Base-by-base conservation (phyloP, 2,888 invertebrate genomes). In the Eumacrocentrus americanus region DNA sequence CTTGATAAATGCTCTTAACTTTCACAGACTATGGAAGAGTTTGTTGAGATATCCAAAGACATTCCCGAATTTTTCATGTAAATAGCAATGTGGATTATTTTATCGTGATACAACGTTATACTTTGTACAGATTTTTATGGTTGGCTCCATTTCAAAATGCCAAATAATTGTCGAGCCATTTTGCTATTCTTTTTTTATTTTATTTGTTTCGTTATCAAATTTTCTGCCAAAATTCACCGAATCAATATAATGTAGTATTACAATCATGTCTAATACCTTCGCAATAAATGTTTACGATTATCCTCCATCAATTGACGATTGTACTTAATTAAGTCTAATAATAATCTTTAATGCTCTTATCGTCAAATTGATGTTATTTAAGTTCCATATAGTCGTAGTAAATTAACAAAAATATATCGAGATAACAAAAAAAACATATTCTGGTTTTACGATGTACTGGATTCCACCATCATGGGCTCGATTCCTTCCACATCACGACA, bases 401-500 rank as follows among this genome's bases (percentile, higher is more conserved):
- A 47, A 46, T 53, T 40, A 60, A 58, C 12, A 40, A 35, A 20
- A 44, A 34, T 48, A 47, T 16, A 18, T 16, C 23, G 29, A 29
- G 46, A 56, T 29, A 18, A 42, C 46, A 51, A 22, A 56, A 35
- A 25, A 22, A 44, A 48, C 11, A 44, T 16, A 5, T 25, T n/a
- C n/a, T n/a, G n/a, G n/a, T n/a, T 55, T 70, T 58, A 71, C 47
- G 12, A 50, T 54, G 58, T 29, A 73, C 76, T 74, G 18, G 73
- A 68, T 68, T 75, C 75, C 58, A 60, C 29, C 7, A 29, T 42
- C 58, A 50, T 67, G 16, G 80, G 75, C 62, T 78, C 78, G 5
- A 64, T 62, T 6, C 83, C 80, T 83, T 90, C 90, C 56, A 85
- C 71, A 77, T 94, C 95, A 69, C 95, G 86, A 74, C 93, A 92